These are phyloP conservation scores for Drosophila ohnishii DNA, from an alignment of 1,140 invertebrate genomes.

Conservation along the genomic window DNA sequence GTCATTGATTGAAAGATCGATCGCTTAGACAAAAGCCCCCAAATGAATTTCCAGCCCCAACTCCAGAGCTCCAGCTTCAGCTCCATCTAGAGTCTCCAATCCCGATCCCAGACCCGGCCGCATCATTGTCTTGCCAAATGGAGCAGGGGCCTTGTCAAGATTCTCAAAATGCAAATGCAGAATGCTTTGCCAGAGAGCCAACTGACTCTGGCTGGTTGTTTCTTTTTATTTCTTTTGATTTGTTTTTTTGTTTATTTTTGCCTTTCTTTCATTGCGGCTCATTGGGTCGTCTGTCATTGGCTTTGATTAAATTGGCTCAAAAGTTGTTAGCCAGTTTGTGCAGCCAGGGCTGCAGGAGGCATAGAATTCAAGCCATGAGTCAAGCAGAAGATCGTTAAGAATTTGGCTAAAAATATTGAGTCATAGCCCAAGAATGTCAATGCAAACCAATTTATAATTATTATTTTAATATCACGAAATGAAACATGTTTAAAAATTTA, in stretches of 20 bases:
- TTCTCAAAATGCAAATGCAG: constrained; percentile 75
- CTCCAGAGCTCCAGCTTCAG: not conserved
- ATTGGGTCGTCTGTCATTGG: constrained; percentile 71
- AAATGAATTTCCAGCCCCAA: constrained; percentile 72
- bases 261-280: constrained; percentile 60
- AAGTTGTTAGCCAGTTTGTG: constrained; percentile 50
- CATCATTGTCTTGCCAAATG: constrained; percentile 80
- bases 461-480: no score
- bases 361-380: not conserved
- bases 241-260: constrained; percentile 10
- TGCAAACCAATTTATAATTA: no score
- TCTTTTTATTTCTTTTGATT: not conserved
- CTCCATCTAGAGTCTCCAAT: constrained; percentile 5
- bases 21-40: constrained; percentile 71
- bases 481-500: not conserved
- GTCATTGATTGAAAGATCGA: constrained; percentile 83
- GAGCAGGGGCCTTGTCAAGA: constrained; percentile 69
- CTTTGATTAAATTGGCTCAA: constrained; percentile 80
- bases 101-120: constrained; percentile 44
- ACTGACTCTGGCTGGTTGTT: constrained; percentile 50
- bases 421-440: not conserved
- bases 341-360: constrained; percentile 36
- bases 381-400: not conserved
- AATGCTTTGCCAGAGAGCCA: constrained; percentile 35
- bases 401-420: not conserved